Evolutionary conservation across 2,797 vertebrate species (phyloP), one percentile per base, ranked within the genome.

Genomic region (Falco columbarius): DNA sequence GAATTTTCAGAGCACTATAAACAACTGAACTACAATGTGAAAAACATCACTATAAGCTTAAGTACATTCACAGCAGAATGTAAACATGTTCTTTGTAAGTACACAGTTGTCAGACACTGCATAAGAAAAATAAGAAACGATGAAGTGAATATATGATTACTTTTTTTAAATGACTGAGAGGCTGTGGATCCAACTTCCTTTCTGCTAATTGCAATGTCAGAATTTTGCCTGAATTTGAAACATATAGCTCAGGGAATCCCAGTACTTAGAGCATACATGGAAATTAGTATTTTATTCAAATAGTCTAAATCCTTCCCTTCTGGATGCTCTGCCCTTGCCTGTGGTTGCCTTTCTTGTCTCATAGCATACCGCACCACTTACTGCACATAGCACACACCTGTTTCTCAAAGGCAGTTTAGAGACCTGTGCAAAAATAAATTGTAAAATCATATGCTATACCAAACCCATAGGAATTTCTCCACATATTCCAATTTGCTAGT

Each of bases 361-460:
- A 7, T 9, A 14, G 34, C 5, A 32, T 10, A 68, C 14, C 61
- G 7, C 70, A 71, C 30, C 47, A 7, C n/a, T 44, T 36, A 15
- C 0, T 3, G 1, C 56, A 55, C 40, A 42, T 1, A 36, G 46
- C n/a, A 76, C 8, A 3, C 0, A 0, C 22, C 34, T 30, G 21
- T 21, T 94, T 73, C 76, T 42, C 27, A 20, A 63, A 44, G 17
- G 14, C 47, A 55, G 40, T 82, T 85, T 20, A 42, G 0, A 76
- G 14, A 70, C 6, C 46, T 27, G 42, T 7, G 24, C 42, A 90
- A 82, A 91, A 95, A 67, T 52, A 68, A 70, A 44, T 32, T 3
- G 1, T 46, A 22, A 77, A 89, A 49, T 70, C 32, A 68, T 29
- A n/a, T 29, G 44, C 30, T 47, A 17, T 11, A 49, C 7, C 61